These are phyloP conservation scores for Chionis minor DNA, from an alignment of 2,113 vertebrate genomes.

Conservation along the genomic window DNA sequence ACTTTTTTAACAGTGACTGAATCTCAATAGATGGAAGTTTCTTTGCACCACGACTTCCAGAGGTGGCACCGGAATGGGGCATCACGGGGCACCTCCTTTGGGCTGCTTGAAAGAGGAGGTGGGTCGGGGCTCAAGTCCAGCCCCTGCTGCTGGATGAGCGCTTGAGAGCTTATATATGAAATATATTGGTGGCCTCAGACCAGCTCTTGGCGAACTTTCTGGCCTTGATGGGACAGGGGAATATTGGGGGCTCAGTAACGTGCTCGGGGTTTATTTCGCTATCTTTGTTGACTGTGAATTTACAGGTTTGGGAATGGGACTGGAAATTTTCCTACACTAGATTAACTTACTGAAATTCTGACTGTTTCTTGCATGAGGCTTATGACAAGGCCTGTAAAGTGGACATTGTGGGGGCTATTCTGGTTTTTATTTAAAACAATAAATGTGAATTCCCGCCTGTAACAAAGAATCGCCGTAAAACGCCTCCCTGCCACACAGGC, in stretches of 20 bases:
- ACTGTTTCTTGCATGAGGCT: neutral
- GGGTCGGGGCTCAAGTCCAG: too few species aligned
- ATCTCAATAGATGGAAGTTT: neutral
- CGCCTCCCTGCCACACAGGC: neutral
- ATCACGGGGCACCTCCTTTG: neutral
- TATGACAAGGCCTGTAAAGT: neutral
- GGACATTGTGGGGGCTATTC: neutral
- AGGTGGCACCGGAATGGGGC: neutral
- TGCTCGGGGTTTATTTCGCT: neutral
- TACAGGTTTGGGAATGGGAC: neutral
- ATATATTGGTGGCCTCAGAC: accelerated
- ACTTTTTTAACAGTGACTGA: neutral
- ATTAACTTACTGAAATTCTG: neutral
- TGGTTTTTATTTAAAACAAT: neutral
- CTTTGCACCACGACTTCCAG: neutral
- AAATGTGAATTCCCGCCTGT: neutral
- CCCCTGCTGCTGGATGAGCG: neutral
- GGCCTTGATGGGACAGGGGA: accelerated
- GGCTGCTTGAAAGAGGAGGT: neutral
- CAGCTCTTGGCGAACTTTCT: neutral
- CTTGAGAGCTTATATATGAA: neutral
- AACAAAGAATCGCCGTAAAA: neutral
- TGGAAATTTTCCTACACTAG: neutral
- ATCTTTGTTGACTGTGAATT: neutral
- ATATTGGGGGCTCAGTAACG: accelerated